phyloP scores from a whole-genome alignment of 2,888 invertebrate genomes.

The Cantharis flavilabris region DNA sequence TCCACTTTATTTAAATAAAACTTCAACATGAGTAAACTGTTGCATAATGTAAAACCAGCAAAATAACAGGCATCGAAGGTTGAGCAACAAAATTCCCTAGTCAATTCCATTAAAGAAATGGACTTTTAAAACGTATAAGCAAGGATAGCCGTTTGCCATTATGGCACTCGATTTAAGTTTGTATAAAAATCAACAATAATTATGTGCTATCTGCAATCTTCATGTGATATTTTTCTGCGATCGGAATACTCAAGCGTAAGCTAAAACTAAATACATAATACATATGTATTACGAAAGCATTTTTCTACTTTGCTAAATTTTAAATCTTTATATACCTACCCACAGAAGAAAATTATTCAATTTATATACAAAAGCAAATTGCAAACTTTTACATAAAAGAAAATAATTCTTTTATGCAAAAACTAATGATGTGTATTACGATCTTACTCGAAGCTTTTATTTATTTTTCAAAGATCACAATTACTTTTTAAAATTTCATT shows the following conservation, averaged over 20 bases:
- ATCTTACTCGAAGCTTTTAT: not conserved
- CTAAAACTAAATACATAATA: not conserved
- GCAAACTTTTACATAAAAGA: not conserved
- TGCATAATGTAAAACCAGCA: slow-evolving; percentile 45
- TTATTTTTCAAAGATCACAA: not conserved
- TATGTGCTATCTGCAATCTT: not conserved
- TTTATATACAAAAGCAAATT: not conserved
- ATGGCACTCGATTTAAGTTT: slow-evolving; percentile 1
- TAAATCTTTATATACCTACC: not conserved
- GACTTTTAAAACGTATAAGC: slow-evolving; percentile 48
- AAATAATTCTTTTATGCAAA: not conserved
- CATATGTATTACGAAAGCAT: not conserved
- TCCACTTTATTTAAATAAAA: not conserved
- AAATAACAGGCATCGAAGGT: slow-evolving; percentile 46
- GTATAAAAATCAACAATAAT: not conserved
- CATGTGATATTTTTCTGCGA: not conserved
- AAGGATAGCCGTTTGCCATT: slow-evolving; percentile 10
- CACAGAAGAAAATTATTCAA: not conserved
- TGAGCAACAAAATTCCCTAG: slow-evolving; percentile 30
- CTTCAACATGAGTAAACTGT: not conserved
- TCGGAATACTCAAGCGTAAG: not conserved
- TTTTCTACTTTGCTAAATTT: not conserved
- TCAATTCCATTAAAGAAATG: slow-evolving; percentile 52
- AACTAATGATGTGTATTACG: not conserved
- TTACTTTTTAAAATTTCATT: not conserved